Percentiles rank a stretch among this genome's conserved stretches.
Conservation (phyloP, 2,113 vertebrate genomes). For the Myocastor coypus region DNA sequence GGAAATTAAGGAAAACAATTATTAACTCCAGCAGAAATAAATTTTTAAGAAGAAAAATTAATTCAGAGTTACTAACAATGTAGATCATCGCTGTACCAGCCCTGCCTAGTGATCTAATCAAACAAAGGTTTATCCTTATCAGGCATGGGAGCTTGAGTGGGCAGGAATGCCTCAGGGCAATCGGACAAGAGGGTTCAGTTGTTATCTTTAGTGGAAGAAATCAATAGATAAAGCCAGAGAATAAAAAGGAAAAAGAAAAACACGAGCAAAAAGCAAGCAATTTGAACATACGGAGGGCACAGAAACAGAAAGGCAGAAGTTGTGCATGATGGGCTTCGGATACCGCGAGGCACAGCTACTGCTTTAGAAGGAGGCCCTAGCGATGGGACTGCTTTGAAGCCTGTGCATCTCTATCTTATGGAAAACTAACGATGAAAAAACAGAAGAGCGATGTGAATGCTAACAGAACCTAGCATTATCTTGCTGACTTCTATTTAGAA, state of each 20-base stretch:
- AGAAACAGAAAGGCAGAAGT: background rate
- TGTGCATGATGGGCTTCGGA: background rate
- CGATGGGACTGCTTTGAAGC: background rate
- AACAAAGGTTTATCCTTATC: background rate
- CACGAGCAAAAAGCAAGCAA: no score
- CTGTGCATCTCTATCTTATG: background rate
- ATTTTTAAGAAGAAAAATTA: background rate
- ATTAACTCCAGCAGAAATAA: background rate
- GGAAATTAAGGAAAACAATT: background rate
- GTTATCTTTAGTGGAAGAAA: background rate
- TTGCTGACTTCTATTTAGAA: slow-evolving; percentile 14
- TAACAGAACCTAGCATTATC: background rate
- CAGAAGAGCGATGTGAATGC: background rate
- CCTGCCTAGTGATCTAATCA: background rate
- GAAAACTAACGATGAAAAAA: background rate
- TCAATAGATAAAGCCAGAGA: background rate
- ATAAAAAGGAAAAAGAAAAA: background rate
- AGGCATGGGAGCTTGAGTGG: background rate
- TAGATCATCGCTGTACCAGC: background rate
- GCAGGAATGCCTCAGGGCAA: background rate
- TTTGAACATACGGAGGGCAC: background rate
- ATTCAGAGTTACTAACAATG: background rate
- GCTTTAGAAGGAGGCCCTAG: background rate
- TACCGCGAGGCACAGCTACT: background rate
- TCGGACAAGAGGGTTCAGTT: background rate